phyloP scores from a whole-genome alignment of 2,888 invertebrate genomes.

The Diarsia dahlii region DNA sequence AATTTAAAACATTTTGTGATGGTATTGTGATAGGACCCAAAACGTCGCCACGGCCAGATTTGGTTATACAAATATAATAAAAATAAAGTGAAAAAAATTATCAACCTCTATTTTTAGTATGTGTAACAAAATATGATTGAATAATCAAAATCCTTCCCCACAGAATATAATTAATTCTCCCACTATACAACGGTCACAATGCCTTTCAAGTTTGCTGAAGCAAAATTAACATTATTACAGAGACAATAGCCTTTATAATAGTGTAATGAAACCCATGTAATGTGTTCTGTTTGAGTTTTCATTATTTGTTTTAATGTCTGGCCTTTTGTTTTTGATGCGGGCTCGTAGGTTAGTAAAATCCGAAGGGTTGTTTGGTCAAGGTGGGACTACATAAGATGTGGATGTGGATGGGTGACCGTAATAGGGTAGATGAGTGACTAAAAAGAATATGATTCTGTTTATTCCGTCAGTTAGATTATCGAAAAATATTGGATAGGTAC shows the following conservation, averaged over 20 bases:
- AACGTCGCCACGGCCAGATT: too few species aligned
- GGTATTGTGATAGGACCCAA: too few species aligned
- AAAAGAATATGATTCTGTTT: too few species aligned
- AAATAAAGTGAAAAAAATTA: too few species aligned
- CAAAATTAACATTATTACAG: slow-evolving; percentile 21
- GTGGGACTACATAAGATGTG: neutral
- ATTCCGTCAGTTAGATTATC: too few species aligned
- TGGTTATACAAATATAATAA: too few species aligned
- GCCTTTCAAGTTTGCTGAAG: slow-evolving; percentile 26
- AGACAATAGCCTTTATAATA: slow-evolving; percentile 28
- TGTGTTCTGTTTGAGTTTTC: slow-evolving; percentile 17
- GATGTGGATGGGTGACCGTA: neutral
- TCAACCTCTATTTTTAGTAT: too few species aligned
- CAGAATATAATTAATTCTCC: slow-evolving; percentile 14
- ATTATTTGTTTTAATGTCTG: slow-evolving; percentile 9
- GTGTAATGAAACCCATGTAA: slow-evolving; percentile 30
- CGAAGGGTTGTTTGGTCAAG: neutral
- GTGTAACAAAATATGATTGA: neutral
- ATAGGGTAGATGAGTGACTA: too few species aligned
- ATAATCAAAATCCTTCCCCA: neutral
- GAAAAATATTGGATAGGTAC: too few species aligned
- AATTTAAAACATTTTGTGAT: too few species aligned
- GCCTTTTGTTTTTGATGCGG: neutral
- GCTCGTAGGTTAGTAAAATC: neutral
- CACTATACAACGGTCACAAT: neutral